Conservation (phyloP, 1,140 invertebrate species). For the Drosophila leontia region DNA sequence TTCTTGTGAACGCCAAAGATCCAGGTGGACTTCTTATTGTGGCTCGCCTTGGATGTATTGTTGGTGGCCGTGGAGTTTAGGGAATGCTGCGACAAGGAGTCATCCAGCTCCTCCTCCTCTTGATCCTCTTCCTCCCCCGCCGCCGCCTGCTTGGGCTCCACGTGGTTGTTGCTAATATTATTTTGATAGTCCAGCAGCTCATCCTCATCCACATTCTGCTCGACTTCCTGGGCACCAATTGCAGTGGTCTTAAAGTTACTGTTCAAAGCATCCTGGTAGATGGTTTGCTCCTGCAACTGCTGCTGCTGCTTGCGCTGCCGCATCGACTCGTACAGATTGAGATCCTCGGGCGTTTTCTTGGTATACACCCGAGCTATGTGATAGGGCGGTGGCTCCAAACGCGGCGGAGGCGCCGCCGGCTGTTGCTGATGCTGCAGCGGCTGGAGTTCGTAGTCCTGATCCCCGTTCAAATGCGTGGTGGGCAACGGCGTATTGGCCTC, state of each 20-base stretch:
- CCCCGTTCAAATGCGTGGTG: slow-evolving; percentile 74
- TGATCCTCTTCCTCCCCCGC: slow-evolving; percentile 34
- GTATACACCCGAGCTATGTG: slow-evolving; percentile 89
- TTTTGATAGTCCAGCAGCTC: slow-evolving; percentile 73
- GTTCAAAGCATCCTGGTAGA: slow-evolving; percentile 68
- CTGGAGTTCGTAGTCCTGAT: slow-evolving; percentile 69
- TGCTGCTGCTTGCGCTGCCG: slow-evolving; percentile 67
- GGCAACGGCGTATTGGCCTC: slow-evolving; percentile 68
- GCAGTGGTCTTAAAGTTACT: slow-evolving; percentile 77
- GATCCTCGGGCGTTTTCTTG: slow-evolving; percentile 87
- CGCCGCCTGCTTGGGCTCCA: slow-evolving; percentile 6
- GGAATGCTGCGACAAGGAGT: slow-evolving; percentile 70
- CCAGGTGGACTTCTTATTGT: slow-evolving; percentile 84
- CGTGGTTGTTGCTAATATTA: slow-evolving; percentile 49
- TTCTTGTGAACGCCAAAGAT: slow-evolving; percentile 88
- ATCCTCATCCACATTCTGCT: slow-evolving; percentile 36
- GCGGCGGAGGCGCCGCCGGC: slow-evolving; percentile 62
- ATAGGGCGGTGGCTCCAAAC: slow-evolving; percentile 88
- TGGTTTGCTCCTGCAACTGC: slow-evolving; percentile 52
- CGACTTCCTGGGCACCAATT: slow-evolving; percentile 52
- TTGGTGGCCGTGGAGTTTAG: slow-evolving; percentile 67
- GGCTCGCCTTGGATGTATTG: slow-evolving; percentile 63
- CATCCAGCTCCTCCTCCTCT: slow-evolving; percentile 46
- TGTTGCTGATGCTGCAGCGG: slow-evolving; percentile 71
- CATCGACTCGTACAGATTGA: slow-evolving; percentile 75